Evolutionary conservation across 2,113 vertebrate species (phyloP), one percentile per base, ranked within the genome.

Genomic region (Gambusia affinis): DNA sequence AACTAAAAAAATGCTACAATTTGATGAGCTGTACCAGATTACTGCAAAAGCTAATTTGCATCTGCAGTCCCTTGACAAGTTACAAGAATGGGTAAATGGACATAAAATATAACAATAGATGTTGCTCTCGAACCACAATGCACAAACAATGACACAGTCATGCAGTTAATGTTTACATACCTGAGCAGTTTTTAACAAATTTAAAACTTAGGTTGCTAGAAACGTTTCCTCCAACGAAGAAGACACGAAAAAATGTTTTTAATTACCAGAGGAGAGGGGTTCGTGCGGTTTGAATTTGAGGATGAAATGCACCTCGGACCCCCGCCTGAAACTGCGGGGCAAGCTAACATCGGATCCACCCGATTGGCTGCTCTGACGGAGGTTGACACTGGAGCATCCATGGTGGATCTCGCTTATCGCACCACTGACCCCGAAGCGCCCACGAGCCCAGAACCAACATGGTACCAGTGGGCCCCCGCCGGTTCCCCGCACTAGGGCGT

Each of bases 331-430:
- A 86, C 90, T 86, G 82, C 63, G 0, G 12, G 68, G 64, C 82
- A 74, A 74, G 80, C 77, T 72, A 75, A 74, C 30, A 75, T 70
- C 66, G 64, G 29, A 91, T 82, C 67, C n/a, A 84, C 86, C 88
- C 39, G 33, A 94, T 93, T 93, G 93, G 92, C 88, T 90, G 79
- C 54, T 73, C 27, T 39, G 61, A 93, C 91, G 92, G 92, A 89
- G 80, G 81, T 44, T 81, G 93, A 92, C 92, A 91, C 92, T 89
- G 83, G 78, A 60, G 86, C 79, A 70, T 71, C 64, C 92, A 91
- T 91, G 54, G 11, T 30, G 90, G 90, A 83, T 92, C 91, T 76
- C 30, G 30, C 44, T 35, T 17, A 72, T 31, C 73, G 31, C 65
- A 1, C 51, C 69, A 12, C 37, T 31, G 66, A 44, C 8, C 66